phyloP scores from a whole-genome alignment of 2,888 invertebrate species.

The Oscheius sp. region DNA sequence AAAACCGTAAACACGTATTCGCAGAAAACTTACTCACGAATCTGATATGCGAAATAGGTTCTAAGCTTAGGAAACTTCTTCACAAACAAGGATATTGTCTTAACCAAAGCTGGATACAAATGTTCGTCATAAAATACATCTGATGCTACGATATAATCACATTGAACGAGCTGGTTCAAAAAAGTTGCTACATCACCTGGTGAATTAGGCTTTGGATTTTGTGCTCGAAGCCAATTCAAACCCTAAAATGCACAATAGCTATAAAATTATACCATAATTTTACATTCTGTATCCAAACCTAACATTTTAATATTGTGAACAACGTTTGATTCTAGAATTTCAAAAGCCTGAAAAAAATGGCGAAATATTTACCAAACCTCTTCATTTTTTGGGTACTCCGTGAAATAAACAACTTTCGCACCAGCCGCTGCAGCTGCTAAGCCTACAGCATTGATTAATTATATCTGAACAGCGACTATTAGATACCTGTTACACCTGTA shows the following conservation, averaged over 20 bases:
- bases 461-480: too few relatives aligned
- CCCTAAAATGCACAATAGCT: constrained; percentile 32
- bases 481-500: constrained; percentile 45
- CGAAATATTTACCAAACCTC: constrained; percentile 6
- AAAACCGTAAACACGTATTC: too few relatives aligned
- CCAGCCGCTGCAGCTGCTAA: constrained; percentile 54
- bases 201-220: not conserved
- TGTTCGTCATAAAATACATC: constrained; percentile 65
- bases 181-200: constrained; percentile 13
- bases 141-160: constrained; percentile 59
- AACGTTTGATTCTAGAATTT: constrained; percentile 41
- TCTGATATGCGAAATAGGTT: constrained; percentile 60
- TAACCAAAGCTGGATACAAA: constrained; percentile 53
- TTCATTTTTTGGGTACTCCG: constrained; percentile 47
- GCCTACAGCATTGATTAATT: too few relatives aligned
- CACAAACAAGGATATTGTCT: constrained; percentile 46
- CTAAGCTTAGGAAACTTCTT: constrained; percentile 42
- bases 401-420: constrained; percentile 52
- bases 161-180: not conserved
- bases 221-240: constrained; percentile 40
- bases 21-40: constrained; percentile 59
- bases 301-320: not conserved
- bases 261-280: not conserved
- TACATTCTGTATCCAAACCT: not conserved
- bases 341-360: constrained; percentile 38